These are phyloP conservation scores for Bhutanitis thaidina DNA, from an alignment of 2,888 invertebrate genomes.

Conservation along the genomic window DNA sequence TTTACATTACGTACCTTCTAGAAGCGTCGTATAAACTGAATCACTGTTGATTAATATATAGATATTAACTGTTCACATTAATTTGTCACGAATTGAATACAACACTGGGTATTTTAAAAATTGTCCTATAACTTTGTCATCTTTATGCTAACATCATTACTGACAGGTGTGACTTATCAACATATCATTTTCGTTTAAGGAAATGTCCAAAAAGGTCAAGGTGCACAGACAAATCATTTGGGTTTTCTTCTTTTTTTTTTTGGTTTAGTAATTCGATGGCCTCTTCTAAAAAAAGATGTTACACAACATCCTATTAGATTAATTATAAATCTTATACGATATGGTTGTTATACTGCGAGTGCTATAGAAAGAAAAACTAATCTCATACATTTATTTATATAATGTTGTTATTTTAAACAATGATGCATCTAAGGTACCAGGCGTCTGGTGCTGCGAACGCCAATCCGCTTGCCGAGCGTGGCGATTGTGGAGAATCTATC, in stretches of 20 bases:
- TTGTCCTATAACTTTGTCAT: conserved; percentile 2
- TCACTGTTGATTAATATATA: conserved; percentile 3
- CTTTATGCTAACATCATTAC: not conserved
- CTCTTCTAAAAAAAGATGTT: not conserved
- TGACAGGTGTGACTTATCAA: conserved; percentile 12
- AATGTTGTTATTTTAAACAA: too few species aligned
- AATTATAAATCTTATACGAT: too few species aligned
- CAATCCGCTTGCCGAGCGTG: too few species aligned
- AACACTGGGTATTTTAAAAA: not conserved
- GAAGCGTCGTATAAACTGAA: not conserved
- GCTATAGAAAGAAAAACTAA: too few species aligned
- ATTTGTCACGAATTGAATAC: too few species aligned
- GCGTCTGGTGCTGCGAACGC: too few species aligned
- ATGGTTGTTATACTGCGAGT: too few species aligned
- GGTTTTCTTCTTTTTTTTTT: conserved; percentile 5
- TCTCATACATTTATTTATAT: too few species aligned
- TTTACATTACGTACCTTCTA: conserved; percentile 12
- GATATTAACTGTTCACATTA: too few species aligned
- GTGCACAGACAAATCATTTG: not conserved
- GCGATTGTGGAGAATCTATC: too few species aligned
- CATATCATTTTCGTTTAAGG: conserved; percentile 1
- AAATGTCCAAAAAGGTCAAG: conserved; percentile 8
- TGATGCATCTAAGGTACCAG: too few species aligned
- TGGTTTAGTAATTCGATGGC: conserved; percentile 1
- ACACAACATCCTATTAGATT: too few species aligned